Percentiles rank a stretch among this genome's conserved stretches.
These are phyloP conservation scores for Aphelocoma californica DNA, from an alignment of 2,797 vertebrate genomes.

Conservation along the genomic window DNA sequence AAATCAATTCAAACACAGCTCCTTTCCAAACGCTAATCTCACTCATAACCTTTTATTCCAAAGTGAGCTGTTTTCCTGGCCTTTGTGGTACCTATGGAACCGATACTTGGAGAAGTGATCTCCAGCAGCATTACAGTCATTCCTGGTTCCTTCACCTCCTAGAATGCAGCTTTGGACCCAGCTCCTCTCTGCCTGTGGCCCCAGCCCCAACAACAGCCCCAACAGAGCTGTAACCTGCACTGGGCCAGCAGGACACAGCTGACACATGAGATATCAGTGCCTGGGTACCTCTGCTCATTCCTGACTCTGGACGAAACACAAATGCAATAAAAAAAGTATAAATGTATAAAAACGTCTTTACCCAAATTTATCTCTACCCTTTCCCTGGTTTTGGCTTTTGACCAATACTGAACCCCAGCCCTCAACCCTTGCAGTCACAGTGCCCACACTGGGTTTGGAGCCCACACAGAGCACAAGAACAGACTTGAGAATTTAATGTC, in stretches of 20 bases:
- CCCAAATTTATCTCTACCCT: neutral
- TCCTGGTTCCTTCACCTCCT: neutral
- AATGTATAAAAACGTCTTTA: neutral
- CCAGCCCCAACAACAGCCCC: neutral
- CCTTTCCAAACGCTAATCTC: neutral
- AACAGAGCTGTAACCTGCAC: neutral
- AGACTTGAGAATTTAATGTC: neutral
- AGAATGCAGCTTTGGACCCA: neutral
- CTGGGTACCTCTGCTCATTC: neutral
- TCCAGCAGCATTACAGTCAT: neutral
- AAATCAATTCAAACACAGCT: neutral
- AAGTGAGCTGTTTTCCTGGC: neutral
- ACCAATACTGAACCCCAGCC: neutral
- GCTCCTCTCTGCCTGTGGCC: neutral
- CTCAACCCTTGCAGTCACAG: neutral
- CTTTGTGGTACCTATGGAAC: neutral
- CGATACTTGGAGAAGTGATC: neutral
- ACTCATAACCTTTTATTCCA: neutral
- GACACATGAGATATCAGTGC: fast-evolving
- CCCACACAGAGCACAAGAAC: neutral
- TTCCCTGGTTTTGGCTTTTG: neutral
- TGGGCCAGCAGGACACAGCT: neutral
- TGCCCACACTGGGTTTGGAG: neutral
- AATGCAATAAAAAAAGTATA: neutral
- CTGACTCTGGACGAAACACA: neutral